A percentile compares a stretch with the other conserved stretches of the same genome.
These are phyloP conservation scores for Ceryle rudis DNA, from an alignment of 2,797 vertebrate species.

Conservation along the genomic window DNA sequence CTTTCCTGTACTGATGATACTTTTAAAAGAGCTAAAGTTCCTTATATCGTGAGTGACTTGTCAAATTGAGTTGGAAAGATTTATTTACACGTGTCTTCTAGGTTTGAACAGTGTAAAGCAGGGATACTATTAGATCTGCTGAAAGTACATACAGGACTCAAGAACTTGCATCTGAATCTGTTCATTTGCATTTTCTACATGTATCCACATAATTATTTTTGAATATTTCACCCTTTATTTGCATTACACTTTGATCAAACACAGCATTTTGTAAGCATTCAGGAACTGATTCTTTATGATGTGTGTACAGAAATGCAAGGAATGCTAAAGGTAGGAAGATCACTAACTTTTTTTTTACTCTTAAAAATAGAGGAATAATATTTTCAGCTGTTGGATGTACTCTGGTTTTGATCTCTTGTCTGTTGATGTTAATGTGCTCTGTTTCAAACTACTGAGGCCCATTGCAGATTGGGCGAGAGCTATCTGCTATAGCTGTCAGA, in stretches of 20 bases:
- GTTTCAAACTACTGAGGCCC: neutral
- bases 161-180: neutral
- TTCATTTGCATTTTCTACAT: neutral
- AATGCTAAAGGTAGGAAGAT: neutral
- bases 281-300: neutral
- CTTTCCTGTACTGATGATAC: neutral
- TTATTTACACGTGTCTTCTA: neutral
- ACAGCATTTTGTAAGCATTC: neutral
- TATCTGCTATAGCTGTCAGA: neutral
- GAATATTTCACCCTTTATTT: constrained; percentile 1
- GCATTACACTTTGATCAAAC: neutral
- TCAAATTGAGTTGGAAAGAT: neutral
- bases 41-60: neutral
- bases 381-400: neutral
- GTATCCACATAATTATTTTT: neutral
- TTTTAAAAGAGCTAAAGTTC: neutral
- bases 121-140: neutral
- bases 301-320: neutral
- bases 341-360: neutral
- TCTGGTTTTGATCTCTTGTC: neutral
- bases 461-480: neutral
- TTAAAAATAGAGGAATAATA: neutral
- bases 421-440: neutral
- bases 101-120: neutral
- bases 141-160: neutral